Conservation (phyloP, 2,888 invertebrate genomes). For the Tinea semifulvella region DNA sequence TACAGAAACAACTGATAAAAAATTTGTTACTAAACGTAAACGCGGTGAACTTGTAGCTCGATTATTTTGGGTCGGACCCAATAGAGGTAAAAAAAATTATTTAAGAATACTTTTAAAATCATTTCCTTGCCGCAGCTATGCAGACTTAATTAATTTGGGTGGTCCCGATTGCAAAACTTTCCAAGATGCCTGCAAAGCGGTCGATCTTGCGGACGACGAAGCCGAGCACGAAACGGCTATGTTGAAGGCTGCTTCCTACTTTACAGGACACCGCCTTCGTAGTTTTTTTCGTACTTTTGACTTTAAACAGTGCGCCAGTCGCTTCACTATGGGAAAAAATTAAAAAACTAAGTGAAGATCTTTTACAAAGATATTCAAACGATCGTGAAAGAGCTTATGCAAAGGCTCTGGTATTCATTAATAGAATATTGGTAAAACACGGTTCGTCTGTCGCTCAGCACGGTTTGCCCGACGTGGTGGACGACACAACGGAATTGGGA, state of each 20-base stretch:
- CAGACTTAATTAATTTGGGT: slow-evolving; percentile 17
- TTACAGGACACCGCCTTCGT: slow-evolving; percentile 17
- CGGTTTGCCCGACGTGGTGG: no score
- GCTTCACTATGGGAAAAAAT: no score
- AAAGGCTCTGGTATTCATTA: no score
- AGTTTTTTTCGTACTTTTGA: slow-evolving; percentile 17
- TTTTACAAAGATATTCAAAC: no score
- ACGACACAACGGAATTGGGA: no score
- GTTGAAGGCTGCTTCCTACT: slow-evolving; percentile 17
- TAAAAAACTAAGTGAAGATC: no score
- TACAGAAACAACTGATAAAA: not conserved
- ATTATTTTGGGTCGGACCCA: slow-evolving; percentile 17
- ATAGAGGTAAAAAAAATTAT: slow-evolving; percentile 18
- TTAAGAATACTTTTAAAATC: slow-evolving; percentile 15
- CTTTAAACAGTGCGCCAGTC: slow-evolving; percentile 15
- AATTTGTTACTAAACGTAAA: slow-evolving; percentile 3
- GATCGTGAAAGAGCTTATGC: no score
- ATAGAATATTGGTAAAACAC: no score
- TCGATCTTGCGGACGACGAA: slow-evolving; percentile 18
- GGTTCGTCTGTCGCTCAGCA: no score
- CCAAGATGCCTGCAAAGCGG: slow-evolving; percentile 19
- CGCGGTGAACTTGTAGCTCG: slow-evolving; percentile 15
- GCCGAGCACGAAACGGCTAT: slow-evolving; percentile 16
- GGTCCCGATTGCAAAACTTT: slow-evolving; percentile 19
- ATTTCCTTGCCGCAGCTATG: slow-evolving; percentile 16